These are phyloP conservation scores for Petrolisthes cinctipes DNA, from an alignment of 2,888 invertebrate genomes.

Conservation along the genomic window DNA sequence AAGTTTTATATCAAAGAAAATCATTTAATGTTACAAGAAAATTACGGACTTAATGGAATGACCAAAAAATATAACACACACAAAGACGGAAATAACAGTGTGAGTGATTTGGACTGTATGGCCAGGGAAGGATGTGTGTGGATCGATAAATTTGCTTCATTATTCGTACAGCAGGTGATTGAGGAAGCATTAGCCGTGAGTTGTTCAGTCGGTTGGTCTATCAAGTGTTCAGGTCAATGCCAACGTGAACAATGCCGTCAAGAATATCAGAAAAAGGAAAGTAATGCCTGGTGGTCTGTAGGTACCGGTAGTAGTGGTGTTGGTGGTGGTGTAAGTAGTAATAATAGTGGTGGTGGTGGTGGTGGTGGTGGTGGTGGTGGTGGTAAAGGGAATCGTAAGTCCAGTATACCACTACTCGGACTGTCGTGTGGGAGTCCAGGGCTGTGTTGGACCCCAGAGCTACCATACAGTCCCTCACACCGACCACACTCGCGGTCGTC, in stretches of 20 bases:
- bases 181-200: constrained; percentile 73
- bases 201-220: constrained; percentile 69
- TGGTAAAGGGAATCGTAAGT: constrained; percentile 53
- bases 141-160: constrained; percentile 72
- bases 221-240: constrained; percentile 67
- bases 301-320: too few relatives aligned
- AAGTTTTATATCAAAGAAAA: constrained; percentile 35
- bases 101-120: constrained; percentile 47
- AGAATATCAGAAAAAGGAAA: constrained; percentile 59
- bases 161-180: constrained; percentile 72
- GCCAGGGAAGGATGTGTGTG: constrained; percentile 58
- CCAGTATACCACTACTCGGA: constrained; percentile 55
- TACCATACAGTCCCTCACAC: constrained; percentile 76
- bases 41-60: constrained; percentile 36
- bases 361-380: constrained; percentile 26
- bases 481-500: constrained; percentile 84
- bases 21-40: constrained; percentile 43
- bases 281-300: constrained; percentile 40
- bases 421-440: constrained; percentile 67
- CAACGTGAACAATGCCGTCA: constrained; percentile 65
- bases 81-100: neutral
- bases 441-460: constrained; percentile 74
- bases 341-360: neutral
- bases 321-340: neutral
- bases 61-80: constrained; percentile 23